These are phyloP conservation scores for Pocota personata DNA, from an alignment of 2,888 invertebrate species.

Conservation along the genomic window DNA sequence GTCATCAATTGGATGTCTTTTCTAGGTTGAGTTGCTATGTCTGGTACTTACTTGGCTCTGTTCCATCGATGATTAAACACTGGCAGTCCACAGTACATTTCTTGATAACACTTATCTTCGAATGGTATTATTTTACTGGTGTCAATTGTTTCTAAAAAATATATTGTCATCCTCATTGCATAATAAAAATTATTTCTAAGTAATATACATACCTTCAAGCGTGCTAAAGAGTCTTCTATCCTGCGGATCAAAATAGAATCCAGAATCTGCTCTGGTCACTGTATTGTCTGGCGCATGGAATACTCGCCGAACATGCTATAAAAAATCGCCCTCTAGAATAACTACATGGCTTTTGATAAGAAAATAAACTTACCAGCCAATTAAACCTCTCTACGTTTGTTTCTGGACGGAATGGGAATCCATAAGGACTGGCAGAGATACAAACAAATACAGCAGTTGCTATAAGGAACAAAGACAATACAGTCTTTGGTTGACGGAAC, in stretches of 20 bases:
- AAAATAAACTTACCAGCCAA: slow-evolving; percentile 81
- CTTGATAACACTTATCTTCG: slow-evolving; percentile 76
- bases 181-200: neutral
- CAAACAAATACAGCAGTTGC: slow-evolving; percentile 78
- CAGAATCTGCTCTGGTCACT: slow-evolving; percentile 81
- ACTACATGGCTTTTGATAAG: no score
- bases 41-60: slow-evolving; percentile 76
- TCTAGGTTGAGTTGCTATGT: no score
- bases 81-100: slow-evolving; percentile 79
- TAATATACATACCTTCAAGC: slow-evolving; percentile 75
- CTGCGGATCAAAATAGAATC: slow-evolving; percentile 83
- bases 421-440: slow-evolving; percentile 83
- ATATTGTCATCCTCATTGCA: neutral
- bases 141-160: slow-evolving; percentile 73
- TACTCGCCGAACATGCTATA: slow-evolving; percentile 83
- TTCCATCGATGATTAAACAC: slow-evolving; percentile 80
- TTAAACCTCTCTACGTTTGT: slow-evolving; percentile 82
- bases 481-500: slow-evolving; percentile 80
- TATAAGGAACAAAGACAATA: slow-evolving; percentile 78
- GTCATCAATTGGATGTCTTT: no score
- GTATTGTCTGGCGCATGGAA: slow-evolving; percentile 80
- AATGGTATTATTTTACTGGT: slow-evolving; percentile 73
- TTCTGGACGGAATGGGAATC: slow-evolving; percentile 85
- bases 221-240: slow-evolving; percentile 80
- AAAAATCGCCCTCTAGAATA: neutral